A percentile compares a stretch with the other conserved stretches of the same genome.
phyloP scores from a whole-genome alignment of 2,113 vertebrate genomes.

The Smithornis capensis region DNA sequence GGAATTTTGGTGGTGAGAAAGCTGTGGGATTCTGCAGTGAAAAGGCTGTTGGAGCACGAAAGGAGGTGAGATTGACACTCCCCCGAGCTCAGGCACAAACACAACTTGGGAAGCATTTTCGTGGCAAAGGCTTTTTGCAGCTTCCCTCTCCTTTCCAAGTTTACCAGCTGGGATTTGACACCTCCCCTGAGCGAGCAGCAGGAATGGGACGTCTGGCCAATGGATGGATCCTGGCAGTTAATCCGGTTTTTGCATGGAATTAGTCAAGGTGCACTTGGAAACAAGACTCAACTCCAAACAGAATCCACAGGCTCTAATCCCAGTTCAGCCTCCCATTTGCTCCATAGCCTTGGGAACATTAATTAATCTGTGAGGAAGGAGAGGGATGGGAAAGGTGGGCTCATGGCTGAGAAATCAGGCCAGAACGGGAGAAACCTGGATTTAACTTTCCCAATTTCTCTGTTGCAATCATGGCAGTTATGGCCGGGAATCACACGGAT shows the following conservation, averaged over 20 bases:
- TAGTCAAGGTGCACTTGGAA: not conserved
- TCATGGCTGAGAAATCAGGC: not conserved
- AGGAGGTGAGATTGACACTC: not conserved
- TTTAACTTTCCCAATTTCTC: not conserved
- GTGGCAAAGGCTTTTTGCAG: not conserved
- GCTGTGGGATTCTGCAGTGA: not conserved
- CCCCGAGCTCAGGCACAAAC: not conserved
- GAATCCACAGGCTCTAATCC: not conserved
- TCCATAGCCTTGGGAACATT: not conserved
- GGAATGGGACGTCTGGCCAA: not conserved
- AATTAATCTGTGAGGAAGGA: not conserved
- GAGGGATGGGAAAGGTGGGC: not conserved
- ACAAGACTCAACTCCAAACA: not conserved
- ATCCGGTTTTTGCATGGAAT: not conserved
- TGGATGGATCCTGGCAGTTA: not conserved
- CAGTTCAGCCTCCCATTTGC: not conserved
- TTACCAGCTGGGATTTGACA: not conserved
- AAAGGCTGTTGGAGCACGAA: not conserved
- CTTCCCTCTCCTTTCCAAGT: not conserved
- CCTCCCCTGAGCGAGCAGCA: not conserved
- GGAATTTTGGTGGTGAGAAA: not conserved
- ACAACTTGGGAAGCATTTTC: not conserved
- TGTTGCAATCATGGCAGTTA: not conserved
- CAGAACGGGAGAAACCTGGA: not conserved
- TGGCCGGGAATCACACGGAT: not conserved